Base-by-base conservation (phyloP, 2,113 vertebrate species). In the Pedetes capensis region DNA sequence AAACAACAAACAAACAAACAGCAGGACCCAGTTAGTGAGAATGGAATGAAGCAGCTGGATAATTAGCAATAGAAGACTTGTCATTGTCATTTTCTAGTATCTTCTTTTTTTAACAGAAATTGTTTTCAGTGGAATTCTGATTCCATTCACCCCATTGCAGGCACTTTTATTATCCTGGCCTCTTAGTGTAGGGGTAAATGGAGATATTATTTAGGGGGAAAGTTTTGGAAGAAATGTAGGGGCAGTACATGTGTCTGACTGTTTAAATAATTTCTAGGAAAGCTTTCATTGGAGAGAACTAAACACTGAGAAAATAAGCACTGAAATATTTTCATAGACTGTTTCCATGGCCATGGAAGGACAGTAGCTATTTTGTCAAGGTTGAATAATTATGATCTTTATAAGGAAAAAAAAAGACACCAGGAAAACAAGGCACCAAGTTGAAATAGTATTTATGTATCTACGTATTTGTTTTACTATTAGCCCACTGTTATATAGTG, bases 391-490 rank as follows among this genome's bases (percentile, higher is more conserved):
- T 86, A 11, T 64, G 63, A 82, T 81, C 88, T 81, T 74, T 86
- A 11, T 57, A 81, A 75, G 37, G 61, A 86, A 47, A 74, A 91
- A 71, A 11, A 84, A 80, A 55, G 49, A 39, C n/a, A 39, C 55
- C 18, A 12, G 55, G 66, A 34, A 89, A 94, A 64, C 3, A 47
- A 86, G 47, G 20, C 82, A 86, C 27, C 6, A 6, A 17, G 42
- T 83, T 91, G n/a, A n/a, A n/a, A n/a, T n/a, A n/a, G n/a, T n/a
- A n/a, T n/a, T 96, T 91, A 79, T 83, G 83, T 64, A 90, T 23
- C 3, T 85, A 27, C 23, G 42, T 27, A 9, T 53, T 37, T 18
- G 8, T 57, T 47, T 85, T 88, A 66, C 9, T 17, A 37, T 57
- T 80, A 80, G 82, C 23, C 4, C 18, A 29, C 5, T 27, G 17